These are phyloP conservation scores for Polypterus bichir DNA, from an alignment of 2,113 vertebrate species.

Conservation along the genomic window DNA sequence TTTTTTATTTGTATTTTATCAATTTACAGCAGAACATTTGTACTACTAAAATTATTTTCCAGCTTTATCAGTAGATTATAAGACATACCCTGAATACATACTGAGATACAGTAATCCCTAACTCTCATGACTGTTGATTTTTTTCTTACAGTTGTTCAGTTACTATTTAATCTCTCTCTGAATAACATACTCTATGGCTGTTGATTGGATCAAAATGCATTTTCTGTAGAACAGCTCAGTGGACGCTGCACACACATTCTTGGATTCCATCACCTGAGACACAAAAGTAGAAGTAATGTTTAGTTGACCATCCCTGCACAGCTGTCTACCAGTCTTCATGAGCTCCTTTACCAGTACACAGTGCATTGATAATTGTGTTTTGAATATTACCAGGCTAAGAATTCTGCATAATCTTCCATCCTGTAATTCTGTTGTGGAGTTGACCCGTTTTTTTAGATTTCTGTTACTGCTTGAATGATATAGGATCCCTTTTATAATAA, in stretches of 20 bases:
- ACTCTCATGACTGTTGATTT: no score
- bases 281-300: slow-evolving; percentile 10
- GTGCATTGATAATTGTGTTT: no score
- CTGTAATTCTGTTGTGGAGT: no score
- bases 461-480: no score
- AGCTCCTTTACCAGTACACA: no score
- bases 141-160: slow-evolving; percentile 4
- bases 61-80: neutral
- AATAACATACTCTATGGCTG: slow-evolving; percentile 1
- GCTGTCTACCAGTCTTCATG: neutral
- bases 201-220: slow-evolving; percentile 8
- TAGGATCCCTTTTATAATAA: no score
- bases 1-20: no score
- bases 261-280: slow-evolving; percentile 5
- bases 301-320: slow-evolving; percentile 5
- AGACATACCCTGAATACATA: slow-evolving; percentile 4
- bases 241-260: slow-evolving; percentile 3
- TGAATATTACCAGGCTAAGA: no score
- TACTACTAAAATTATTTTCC: no score
- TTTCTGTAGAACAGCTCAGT: slow-evolving; percentile 6
- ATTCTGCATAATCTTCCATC: no score
- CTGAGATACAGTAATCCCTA: neutral
- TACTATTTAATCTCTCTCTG: slow-evolving; percentile 6
- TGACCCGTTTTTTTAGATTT: no score
- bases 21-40: no score